phyloP scores from a whole-genome alignment of 2,113 vertebrate genomes.

The Perccottus glenii region DNA sequence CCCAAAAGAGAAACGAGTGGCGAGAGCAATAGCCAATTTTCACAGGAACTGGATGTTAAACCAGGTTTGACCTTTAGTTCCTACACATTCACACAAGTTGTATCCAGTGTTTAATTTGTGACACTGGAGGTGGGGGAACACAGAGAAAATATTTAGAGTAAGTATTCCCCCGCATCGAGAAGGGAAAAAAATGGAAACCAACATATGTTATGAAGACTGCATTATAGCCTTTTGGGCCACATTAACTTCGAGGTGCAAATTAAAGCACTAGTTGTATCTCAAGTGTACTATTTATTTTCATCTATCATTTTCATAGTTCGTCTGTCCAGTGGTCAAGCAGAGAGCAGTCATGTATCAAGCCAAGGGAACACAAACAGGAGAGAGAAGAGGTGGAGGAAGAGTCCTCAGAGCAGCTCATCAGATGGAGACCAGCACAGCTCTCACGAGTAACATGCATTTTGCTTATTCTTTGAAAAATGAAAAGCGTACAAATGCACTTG shows the following conservation, averaged over 20 bases:
- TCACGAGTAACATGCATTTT: constrained; percentile 42
- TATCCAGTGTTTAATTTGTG: not conserved
- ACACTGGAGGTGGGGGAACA: too few relatives aligned
- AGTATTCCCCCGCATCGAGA: too few relatives aligned
- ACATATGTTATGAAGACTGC: too few relatives aligned
- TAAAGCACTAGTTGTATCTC: too few relatives aligned
- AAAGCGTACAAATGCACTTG: too few relatives aligned
- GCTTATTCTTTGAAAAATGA: not conserved
- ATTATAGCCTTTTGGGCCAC: too few relatives aligned
- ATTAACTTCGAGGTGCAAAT: too few relatives aligned
- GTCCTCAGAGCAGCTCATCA: constrained; percentile 9
- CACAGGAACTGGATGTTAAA: constrained; percentile 69
- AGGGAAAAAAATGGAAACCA: too few relatives aligned
- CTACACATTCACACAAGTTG: not conserved
- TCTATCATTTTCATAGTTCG: constrained; percentile 52
- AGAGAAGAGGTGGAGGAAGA: constrained; percentile 45
- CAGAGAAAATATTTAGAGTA: too few relatives aligned
- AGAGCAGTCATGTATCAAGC: constrained; percentile 44
- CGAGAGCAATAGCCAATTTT: constrained; percentile 25
- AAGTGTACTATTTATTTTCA: not conserved
- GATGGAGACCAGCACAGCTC: constrained; percentile 24
- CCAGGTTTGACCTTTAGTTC: constrained; percentile 60
- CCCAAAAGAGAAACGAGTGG: constrained; percentile 15
- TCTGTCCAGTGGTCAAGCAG: constrained; percentile 43
- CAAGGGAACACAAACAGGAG: constrained; percentile 18